Evolutionary conservation across 2,797 vertebrate genomes (phyloP).

Genomic region (Microchirus variegatus): DNA sequence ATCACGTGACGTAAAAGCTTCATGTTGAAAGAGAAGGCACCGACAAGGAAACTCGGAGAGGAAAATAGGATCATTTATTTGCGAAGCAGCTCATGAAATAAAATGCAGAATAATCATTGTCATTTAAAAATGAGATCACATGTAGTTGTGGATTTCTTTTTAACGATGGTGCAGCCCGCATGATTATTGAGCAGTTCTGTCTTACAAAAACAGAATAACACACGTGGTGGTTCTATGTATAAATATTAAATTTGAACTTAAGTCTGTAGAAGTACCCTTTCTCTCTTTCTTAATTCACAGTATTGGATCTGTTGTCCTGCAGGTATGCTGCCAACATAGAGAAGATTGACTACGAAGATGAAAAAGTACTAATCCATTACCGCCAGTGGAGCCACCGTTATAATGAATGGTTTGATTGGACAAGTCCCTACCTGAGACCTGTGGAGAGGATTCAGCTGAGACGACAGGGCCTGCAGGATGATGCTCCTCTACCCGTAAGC

Average conservation of each 20-base stretch:
- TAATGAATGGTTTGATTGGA: conserved; percentile 99
- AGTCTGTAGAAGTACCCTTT: not conserved
- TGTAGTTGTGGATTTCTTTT: no score
- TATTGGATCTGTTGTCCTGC: conserved; percentile 7
- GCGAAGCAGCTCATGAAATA: no score
- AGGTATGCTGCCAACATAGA: conserved; percentile 98
- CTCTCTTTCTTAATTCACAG: not conserved
- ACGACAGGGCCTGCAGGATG: conserved; percentile 74
- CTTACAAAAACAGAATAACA: no score
- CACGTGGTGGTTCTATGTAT: no score
- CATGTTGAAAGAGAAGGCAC: no score
- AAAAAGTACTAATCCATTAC: conserved; percentile 97
- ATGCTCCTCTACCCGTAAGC: conserved; percentile 70
- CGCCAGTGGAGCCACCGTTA: conserved; percentile 99
- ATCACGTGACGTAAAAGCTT: no score
- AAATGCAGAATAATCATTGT: no score
- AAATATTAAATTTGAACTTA: not conserved
- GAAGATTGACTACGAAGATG: conserved; percentile 96
- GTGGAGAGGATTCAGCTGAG: conserved; percentile 95
- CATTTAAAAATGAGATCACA: no score
- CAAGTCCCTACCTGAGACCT: conserved; percentile 94
- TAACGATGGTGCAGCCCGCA: no score
- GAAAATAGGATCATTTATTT: no score
- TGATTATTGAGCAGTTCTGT: no score
- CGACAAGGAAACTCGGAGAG: no score